Evolutionary conservation across 1,140 invertebrate genomes (phyloP), one percentile per base, ranked within the genome.

Genomic region (Whitmania pigra): DNA sequence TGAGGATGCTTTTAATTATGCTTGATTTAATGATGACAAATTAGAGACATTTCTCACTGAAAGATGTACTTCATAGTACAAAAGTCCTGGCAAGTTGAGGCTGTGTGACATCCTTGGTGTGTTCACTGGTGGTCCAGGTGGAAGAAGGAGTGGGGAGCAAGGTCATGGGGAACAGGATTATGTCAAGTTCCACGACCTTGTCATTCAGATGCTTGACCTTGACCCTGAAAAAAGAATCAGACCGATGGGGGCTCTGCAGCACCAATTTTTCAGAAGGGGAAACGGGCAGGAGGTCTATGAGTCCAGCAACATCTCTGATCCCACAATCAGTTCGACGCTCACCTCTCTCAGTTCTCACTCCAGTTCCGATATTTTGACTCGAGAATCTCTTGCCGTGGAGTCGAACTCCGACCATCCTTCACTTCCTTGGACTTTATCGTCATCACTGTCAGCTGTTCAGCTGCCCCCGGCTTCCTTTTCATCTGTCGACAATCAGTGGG

Each of bases 151-250:
- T 67, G 93, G 92, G 67, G 96, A 99, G 85, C 88, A 91, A 0
- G 96, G 96, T 0, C 96, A 99, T 84, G 89, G 90, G 53, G 88
- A 95, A 73, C 89, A 91, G 31, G 96, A 99, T 82, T 99, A 99
- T 87, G 88, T 96, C 78, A 97, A 97, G 85, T 99, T 99, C 82
- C 93, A 99, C 82, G 92, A 98, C 79, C 84, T 99, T 74, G 90
- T 99, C 75, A 86, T 88, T 75, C 87, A 88, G 82, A 99, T 99
- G 95, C 83, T 99, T 78, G 93, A 97, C 73, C 99, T 97, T 82
- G 93, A 98, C 78, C 94, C 95, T 29, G 86, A 87, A 17, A 88
- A 91, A 77, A 86, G 96, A 63, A 91, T 98, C 75, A 89, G 89
- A 69, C 84, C 99, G 73, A 86, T 87, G 53, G 93, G 98, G 75